Evolutionary conservation across 2,888 invertebrate species (phyloP), one percentile per base, ranked within the genome.

Genomic region (Portevinia maculata): DNA sequence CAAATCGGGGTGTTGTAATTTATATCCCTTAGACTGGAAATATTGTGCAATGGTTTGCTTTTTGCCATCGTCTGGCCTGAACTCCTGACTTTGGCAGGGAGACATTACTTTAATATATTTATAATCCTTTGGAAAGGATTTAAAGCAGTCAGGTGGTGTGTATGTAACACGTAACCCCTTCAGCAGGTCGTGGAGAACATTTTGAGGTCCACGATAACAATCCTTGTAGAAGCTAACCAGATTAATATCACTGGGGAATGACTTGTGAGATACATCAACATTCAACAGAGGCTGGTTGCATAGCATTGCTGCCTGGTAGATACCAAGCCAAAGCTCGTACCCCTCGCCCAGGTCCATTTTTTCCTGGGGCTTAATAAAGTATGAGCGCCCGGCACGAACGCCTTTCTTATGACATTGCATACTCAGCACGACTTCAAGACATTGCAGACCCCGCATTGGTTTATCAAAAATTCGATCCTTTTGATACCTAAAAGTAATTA

Each of bases 271-370:
- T 39, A 96, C 96, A 91, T 99, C 99, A 70, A 99, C 94, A 90
- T 99, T 99, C 39, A 99, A 91, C 89, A 95, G 95, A 60, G 96
- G 96, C 86, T 93, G 94, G 93, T 97, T 96, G 9, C 98, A 98
- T 62, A 98, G 94, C 84, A 97, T 93, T 0, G 97, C 97, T 7
- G 97, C 96, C 90, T 98, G 98, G 91, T 96, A 99, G 0, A 97
- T 93, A 4, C 99, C 99, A 75, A 96, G 94, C 95, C 98, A 98
- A 88, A 98, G 94, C 89, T 98, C 97, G 86, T 97, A 92, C 0
- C 98, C 97, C 53, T 94, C 94, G 0, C 95, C 94, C 8, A 99
- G 91, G 87, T 92, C 92, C 0, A 81, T 11, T 0, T 37, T 30
- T 1, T 70, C 15, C 0, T 46, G 13, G 2, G 91, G 91, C 28